A percentile compares a stretch with the other conserved stretches of the same genome.
Conservation (phyloP, 2,888 invertebrate species). For the Parnassius mnemosyne region DNA sequence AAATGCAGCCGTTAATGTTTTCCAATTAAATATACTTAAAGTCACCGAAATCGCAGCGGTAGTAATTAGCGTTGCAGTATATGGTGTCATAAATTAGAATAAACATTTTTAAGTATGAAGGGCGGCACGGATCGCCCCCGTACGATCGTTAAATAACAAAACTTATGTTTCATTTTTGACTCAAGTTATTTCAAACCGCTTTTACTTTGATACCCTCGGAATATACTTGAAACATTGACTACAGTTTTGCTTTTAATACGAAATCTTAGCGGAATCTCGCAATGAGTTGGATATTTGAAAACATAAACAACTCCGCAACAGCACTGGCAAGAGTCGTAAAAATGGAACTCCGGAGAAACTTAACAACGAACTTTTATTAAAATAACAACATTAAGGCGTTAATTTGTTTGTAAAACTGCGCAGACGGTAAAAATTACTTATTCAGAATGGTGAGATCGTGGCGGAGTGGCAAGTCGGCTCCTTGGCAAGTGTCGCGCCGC, state of each 20-base stretch:
- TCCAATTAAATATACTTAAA: conserved; percentile 59
- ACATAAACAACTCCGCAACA: conserved; percentile 64
- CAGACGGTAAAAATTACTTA: conserved; percentile 77
- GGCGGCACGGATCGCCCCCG: conserved; percentile 39
- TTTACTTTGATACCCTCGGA: conserved; percentile 13
- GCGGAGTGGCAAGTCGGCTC: conserved; percentile 50
- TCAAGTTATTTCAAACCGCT: conserved; percentile 23
- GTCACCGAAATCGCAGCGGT: conserved; percentile 66
- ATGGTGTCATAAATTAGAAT: conserved; percentile 70
- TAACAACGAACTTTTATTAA: conserved; percentile 73
- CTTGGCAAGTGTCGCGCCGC: conserved; percentile 60
- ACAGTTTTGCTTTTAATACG: conserved; percentile 25
- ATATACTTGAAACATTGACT: conserved; percentile 24
- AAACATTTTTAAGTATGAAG: conserved; percentile 70
- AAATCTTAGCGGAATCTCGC: conserved; percentile 28
- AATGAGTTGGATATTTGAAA: conserved; percentile 48
- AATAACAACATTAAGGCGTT: conserved; percentile 76
- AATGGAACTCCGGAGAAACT: conserved; percentile 64
- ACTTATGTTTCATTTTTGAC: conserved; percentile 18
- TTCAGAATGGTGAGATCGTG: conserved; percentile 67
- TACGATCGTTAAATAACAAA: conserved; percentile 39
- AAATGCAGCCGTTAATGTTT: conserved; percentile 38
- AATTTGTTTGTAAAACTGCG: conserved; percentile 79
- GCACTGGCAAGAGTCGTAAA: conserved; percentile 64
- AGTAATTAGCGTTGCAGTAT: conserved; percentile 73